Base-by-base conservation (phyloP, 2,888 invertebrate genomes). In the Cheilosia vernalis region DNA sequence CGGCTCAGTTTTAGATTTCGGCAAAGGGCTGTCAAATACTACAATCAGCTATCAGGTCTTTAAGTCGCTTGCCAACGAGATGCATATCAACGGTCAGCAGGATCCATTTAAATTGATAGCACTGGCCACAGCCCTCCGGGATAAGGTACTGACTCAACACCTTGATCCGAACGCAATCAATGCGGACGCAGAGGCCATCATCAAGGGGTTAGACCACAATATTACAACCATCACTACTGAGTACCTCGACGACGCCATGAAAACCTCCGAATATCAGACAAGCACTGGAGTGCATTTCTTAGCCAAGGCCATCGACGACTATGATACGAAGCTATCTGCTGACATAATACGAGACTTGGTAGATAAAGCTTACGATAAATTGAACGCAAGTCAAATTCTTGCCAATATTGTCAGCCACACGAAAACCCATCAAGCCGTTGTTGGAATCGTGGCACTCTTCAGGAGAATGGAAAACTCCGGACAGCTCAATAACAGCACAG, bases 401-500 rank as follows among this genome's bases (percentile, higher is more conserved):
- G 27, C 30, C 1, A 66, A 78, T 24, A 30, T 82, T 3, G 13
- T 37, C 19, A 53, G 44, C 7, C 66, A 53, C 6, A 9, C 13
- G 6, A 47, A n/a, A 1, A 66, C 30, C 10, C 4, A 51, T 4
- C 78, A 78, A 13, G 77, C 49, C 1, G 44, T 82, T 15, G 10
- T 17, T 0, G 80, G 67, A 1, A n/a, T 80, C 0, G 17, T n/a
- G 0, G 40, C 53, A 13, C 55, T 80, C 2, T 67, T 80, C 49
- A 56, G 33, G 47, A 80, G 17, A 19, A 21, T 69, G n/a, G 55
- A 74, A 1, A 13, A 15, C 2, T 15, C 70, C 10, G 81, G 63
- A 7, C 64, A 69, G 6, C 19, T 82, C 0, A 82, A 72, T 30
- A 72, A 78, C 27, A 64, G 49, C 9, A 72, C 55, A 13, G 78